Evolutionary conservation across 1,140 invertebrate species (phyloP).

Genomic region (Microplitis mediator): DNA sequence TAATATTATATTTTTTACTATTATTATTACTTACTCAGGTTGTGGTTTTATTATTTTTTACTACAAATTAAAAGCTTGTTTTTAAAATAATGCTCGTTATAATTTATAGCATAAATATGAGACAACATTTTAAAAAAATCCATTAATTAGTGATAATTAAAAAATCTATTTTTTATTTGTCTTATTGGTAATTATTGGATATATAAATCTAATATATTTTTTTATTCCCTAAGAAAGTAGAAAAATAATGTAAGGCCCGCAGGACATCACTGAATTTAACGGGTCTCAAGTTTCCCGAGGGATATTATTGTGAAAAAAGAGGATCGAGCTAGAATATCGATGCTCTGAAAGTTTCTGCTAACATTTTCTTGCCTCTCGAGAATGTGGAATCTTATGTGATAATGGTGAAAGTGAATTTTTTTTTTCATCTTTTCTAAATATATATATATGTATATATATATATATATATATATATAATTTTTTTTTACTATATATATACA

Average conservation of each 20-base stretch:
- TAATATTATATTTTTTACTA: neutral
- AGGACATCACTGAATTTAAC: conserved; percentile 14
- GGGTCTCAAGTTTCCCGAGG: conserved; percentile 2
- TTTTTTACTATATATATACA: too few relatives aligned
- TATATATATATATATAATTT: neutral
- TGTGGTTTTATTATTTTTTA: neutral
- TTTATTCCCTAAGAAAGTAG: neutral
- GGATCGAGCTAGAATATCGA: conserved; percentile 3
- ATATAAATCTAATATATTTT: neutral
- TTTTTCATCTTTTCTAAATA: neutral
- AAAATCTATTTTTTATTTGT: neutral
- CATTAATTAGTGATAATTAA: too few relatives aligned
- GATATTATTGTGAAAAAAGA: neutral
- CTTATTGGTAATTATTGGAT: neutral
- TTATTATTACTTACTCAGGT: neutral
- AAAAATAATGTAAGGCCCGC: conserved; percentile 1
- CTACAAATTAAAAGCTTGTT: neutral
- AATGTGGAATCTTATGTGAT: neutral
- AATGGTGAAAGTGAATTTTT: neutral
- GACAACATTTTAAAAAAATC: too few relatives aligned
- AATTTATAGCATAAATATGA: too few relatives aligned
- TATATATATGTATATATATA: neutral
- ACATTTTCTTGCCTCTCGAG: neutral
- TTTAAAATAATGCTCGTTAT: too few relatives aligned
- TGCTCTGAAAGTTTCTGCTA: neutral